Percentiles rank a stretch among this genome's conserved stretches.
These are phyloP conservation scores for Tetramorium bicarinatum DNA, from an alignment of 2,888 invertebrate genomes.

Conservation along the genomic window DNA sequence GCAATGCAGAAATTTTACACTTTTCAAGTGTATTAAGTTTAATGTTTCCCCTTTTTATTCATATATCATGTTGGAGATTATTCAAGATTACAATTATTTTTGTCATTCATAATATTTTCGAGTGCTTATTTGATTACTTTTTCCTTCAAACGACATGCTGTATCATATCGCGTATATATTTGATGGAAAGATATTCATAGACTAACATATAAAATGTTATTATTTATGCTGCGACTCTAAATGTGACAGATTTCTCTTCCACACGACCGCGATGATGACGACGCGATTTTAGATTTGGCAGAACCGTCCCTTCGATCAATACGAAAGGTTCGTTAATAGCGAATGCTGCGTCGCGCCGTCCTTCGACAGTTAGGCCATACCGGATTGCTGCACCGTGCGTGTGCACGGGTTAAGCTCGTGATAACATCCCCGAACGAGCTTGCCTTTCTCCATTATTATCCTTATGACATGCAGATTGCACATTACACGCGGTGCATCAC, in stretches of 20 bases:
- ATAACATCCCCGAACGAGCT: slow-evolving; percentile 55
- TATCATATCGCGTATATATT: background rate
- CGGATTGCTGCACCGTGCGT: slow-evolving; percentile 36
- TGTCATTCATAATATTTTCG: background rate
- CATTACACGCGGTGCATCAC: slow-evolving; percentile 63
- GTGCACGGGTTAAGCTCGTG: slow-evolving; percentile 34
- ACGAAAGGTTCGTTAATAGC: slow-evolving; percentile 53
- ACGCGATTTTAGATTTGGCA: slow-evolving; percentile 46
- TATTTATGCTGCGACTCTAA: background rate
- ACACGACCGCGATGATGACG: background rate
- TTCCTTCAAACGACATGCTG: background rate
- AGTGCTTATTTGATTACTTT: background rate
- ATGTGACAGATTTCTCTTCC: background rate
- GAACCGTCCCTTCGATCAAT: slow-evolving; percentile 53
- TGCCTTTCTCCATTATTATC: slow-evolving; percentile 65
- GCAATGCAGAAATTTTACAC: background rate
- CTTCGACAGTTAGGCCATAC: slow-evolving; percentile 37
- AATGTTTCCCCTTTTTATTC: background rate
- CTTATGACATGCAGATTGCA: slow-evolving; percentile 69
- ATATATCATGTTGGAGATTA: background rate
- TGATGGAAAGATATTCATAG: background rate
- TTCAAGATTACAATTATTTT: background rate
- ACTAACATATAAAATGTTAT: background rate
- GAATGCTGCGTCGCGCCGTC: slow-evolving; percentile 40
- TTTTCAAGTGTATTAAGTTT: background rate